These are phyloP conservation scores for Cephus pulcher DNA, from an alignment of 2,888 invertebrate species.

Conservation along the genomic window DNA sequence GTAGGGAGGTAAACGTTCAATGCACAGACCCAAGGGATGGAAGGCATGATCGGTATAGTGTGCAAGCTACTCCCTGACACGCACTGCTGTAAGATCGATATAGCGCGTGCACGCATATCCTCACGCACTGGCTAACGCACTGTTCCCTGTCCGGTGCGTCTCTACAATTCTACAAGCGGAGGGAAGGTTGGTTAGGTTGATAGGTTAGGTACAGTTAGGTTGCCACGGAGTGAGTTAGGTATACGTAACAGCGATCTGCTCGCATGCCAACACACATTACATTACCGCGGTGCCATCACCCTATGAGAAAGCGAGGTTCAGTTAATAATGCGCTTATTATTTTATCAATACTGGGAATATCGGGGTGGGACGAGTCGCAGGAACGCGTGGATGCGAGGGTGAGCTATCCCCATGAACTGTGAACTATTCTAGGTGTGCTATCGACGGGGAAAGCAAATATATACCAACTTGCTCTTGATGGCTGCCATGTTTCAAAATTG, in stretches of 20 bases:
- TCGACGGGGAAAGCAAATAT: conserved; percentile 40
- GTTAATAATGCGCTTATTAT: conserved; percentile 61
- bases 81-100: conserved; percentile 55
- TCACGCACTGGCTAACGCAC: conserved; percentile 30
- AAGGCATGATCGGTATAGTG: conserved; percentile 17
- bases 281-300: conserved; percentile 32
- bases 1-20: conserved; percentile 1
- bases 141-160: background rate
- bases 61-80: conserved; percentile 46
- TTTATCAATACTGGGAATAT: conserved; percentile 58
- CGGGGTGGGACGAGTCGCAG: conserved; percentile 21
- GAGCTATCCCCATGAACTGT: background rate
- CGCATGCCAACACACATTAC: conserved; percentile 58
- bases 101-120: conserved; percentile 53
- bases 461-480: conserved; percentile 41
- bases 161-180: conserved; percentile 15
- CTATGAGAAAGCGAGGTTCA: conserved; percentile 33
- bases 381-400: background rate
- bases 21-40: conserved; percentile 10
- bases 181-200: background rate
- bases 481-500: conserved; percentile 41
- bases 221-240: background rate
- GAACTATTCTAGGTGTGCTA: background rate
- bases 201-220: background rate
- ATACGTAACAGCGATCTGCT: conserved; percentile 28